phyloP scores from a whole-genome alignment of 2,797 vertebrate species.

The Parauchenoglanis punctatus region DNA sequence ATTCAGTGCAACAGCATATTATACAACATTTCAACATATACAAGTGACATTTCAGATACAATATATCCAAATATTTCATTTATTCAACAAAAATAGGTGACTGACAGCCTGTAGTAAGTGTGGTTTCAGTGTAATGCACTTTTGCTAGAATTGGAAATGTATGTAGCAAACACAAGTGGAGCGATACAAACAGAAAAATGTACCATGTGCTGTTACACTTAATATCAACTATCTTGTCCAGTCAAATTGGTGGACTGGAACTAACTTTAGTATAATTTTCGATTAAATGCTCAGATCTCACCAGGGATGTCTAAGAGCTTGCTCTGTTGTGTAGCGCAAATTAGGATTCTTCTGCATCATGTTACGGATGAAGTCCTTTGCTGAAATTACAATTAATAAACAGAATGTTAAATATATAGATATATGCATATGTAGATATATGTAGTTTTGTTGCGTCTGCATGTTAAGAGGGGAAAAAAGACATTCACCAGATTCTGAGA shows the following conservation, averaged over 20 bases:
- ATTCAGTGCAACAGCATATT: too few species aligned
- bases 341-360: slow-evolving; percentile 92
- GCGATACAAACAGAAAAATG: neutral
- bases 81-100: too few species aligned
- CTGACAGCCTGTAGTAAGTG: too few species aligned
- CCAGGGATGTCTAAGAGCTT: slow-evolving; percentile 92
- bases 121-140: too few species aligned
- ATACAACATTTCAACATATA: too few species aligned
- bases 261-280: neutral
- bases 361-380: slow-evolving; percentile 94
- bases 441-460: too few species aligned
- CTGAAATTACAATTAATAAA: slow-evolving; percentile 67
- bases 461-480: neutral
- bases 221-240: neutral
- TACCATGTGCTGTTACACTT: neutral
- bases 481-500: slow-evolving; percentile 90
- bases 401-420: neutral
- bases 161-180: neutral
- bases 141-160: neutral
- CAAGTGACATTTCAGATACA: too few species aligned
- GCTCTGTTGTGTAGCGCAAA: slow-evolving; percentile 85
- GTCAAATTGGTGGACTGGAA: neutral
- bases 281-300: slow-evolving; percentile 67
- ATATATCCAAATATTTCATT: too few species aligned
- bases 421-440: neutral